Conservation (phyloP, 2,113 vertebrate species). For the Elachura formosa region DNA sequence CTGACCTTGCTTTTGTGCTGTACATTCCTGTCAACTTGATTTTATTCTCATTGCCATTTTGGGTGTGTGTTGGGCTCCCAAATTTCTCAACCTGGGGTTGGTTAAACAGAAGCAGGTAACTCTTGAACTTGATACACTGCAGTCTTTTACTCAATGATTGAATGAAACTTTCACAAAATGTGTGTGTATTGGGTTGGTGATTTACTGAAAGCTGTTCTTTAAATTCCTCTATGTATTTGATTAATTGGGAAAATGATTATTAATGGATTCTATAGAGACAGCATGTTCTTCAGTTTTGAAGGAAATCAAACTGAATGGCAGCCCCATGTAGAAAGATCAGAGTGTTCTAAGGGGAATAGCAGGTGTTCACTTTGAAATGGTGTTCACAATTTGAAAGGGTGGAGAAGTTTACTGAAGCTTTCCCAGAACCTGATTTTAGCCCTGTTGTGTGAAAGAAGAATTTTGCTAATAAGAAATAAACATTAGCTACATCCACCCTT, state of each 20-base stretch:
- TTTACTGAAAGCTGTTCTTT: background rate
- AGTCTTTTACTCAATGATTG: background rate
- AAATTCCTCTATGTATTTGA: background rate
- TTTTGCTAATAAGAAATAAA: background rate
- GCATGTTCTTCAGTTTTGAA: background rate
- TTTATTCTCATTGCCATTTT: background rate
- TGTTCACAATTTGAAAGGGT: background rate
- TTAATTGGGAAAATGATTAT: background rate
- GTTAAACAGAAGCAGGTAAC: background rate
- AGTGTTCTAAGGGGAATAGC: background rate
- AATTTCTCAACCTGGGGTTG: background rate
- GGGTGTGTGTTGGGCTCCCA: background rate
- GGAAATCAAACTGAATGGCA: background rate
- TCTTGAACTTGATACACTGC: background rate
- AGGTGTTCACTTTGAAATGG: background rate
- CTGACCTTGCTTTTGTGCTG: background rate
- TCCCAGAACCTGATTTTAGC: background rate
- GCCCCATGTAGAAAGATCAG: background rate
- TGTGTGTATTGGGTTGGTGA: background rate
- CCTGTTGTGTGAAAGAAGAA: background rate
- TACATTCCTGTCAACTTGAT: background rate
- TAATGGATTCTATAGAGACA: background rate
- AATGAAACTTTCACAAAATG: background rate
- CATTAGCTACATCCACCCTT: background rate
- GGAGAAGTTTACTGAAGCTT: background rate